These are phyloP conservation scores for Balearica regulorum DNA, from an alignment of 2,797 vertebrate genomes.

Conservation along the genomic window DNA sequence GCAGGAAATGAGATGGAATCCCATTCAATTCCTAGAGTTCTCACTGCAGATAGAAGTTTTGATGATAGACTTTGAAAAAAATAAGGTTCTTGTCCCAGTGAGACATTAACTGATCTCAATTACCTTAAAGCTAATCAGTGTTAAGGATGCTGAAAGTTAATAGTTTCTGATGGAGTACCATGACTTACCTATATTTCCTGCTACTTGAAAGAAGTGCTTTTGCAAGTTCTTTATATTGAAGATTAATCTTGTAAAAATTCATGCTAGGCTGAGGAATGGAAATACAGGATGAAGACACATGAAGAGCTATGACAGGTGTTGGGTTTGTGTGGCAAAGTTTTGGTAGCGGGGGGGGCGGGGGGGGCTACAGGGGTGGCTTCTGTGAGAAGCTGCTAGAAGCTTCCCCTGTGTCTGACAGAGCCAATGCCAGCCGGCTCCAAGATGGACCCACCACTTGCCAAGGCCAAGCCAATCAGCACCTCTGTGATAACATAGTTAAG, in stretches of 20 bases:
- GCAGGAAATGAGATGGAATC: not conserved
- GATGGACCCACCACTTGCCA: too few relatives aligned
- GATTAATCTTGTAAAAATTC: not conserved
- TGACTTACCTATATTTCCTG: not conserved
- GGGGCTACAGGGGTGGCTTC: too few relatives aligned
- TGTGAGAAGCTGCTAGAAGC: too few relatives aligned
- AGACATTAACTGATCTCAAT: conserved; percentile 25
- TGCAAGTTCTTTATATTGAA: not conserved
- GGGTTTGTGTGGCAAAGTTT: too few relatives aligned
- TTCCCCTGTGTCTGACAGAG: too few relatives aligned
- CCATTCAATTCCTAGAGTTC: not conserved
- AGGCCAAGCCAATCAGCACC: too few relatives aligned
- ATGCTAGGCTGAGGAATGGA: not conserved
- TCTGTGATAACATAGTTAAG: too few relatives aligned
- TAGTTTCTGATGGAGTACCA: not conserved
- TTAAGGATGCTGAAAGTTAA: conserved; percentile 15
- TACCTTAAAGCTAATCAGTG: conserved; percentile 22
- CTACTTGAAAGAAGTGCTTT: not conserved
- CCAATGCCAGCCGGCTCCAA: too few relatives aligned
- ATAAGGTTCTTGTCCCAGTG: not conserved
- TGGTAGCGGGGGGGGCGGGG: too few relatives aligned
- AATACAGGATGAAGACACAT: not conserved
- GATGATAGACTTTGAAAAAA: not conserved
- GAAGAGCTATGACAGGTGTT: not conserved
- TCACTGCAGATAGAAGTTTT: not conserved